A percentile compares a stretch with the other conserved stretches of the same genome.
Conservation (phyloP, 2,797 vertebrate genomes). For the Tragelaphus eurycerus region DNA sequence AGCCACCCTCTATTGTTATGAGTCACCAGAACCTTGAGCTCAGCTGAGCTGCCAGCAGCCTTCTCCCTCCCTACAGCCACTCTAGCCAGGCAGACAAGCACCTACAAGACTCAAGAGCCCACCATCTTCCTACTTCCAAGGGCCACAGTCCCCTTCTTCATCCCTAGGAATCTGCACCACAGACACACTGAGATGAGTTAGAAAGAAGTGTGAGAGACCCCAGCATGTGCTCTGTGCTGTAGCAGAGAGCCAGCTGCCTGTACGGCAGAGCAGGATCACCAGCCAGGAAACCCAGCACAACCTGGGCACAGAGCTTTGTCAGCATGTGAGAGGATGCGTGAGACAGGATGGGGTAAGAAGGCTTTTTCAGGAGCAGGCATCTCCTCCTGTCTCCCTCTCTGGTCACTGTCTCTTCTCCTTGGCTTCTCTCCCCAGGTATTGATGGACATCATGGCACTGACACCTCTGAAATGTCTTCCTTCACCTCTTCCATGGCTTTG, state of each 20-base stretch:
- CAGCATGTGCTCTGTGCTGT: background rate
- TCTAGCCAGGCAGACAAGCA: background rate
- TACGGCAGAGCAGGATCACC: background rate
- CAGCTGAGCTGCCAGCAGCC: slow-evolving; percentile 22
- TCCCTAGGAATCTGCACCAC: slow-evolving; percentile 11
- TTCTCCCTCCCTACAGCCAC: background rate
- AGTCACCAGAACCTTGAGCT: slow-evolving; percentile 56
- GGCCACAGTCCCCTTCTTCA: background rate
- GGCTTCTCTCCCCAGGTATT: background rate
- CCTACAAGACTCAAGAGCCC: background rate
- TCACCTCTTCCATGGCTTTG: background rate
- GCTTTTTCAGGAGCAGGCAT: slow-evolving; percentile 14
- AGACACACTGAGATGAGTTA: background rate
- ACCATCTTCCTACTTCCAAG: background rate
- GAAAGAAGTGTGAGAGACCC: slow-evolving; percentile 21
- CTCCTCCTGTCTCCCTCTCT: slow-evolving; percentile 8
- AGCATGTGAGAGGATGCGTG: background rate
- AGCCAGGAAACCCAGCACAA: slow-evolving; percentile 46
- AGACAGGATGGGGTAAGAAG: background rate
- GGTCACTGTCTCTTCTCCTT: slow-evolving; percentile 21
- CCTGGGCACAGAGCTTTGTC: slow-evolving; percentile 25
- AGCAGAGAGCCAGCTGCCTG: background rate
- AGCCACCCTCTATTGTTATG: slow-evolving; percentile 10
- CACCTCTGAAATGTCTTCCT: background rate
- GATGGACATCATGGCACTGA: background rate